A percentile compares a stretch with the other conserved stretches of the same genome.
phyloP scores from a whole-genome alignment of 1,140 invertebrate species.

The Leptinotarsa texana region DNA sequence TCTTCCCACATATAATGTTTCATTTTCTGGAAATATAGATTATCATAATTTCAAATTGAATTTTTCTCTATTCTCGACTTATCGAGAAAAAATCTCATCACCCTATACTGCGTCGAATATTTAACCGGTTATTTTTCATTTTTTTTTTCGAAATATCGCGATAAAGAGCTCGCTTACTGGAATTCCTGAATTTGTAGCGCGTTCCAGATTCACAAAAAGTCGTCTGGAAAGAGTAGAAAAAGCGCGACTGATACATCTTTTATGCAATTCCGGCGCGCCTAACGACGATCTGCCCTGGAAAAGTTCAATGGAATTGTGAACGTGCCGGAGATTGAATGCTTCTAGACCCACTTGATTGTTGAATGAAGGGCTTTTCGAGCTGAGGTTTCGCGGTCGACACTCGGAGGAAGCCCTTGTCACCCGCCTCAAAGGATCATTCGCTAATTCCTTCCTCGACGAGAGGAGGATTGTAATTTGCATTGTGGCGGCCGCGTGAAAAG shows the following conservation, averaged over 20 bases:
- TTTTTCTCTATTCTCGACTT: not conserved
- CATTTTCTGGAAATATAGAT: too few species aligned
- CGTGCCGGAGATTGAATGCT: constrained; percentile 10
- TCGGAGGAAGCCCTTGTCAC: not conserved
- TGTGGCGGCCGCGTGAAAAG: too few species aligned
- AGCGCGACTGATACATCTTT: constrained; percentile 10
- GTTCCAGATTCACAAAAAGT: constrained; percentile 18
- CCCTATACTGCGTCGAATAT: not conserved
- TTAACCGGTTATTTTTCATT: not conserved
- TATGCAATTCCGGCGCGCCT: not conserved
- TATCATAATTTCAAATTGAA: not conserved
- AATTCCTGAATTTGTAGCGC: not conserved
- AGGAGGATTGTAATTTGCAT: too few species aligned
- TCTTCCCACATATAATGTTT: too few species aligned
- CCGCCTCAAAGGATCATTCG: too few species aligned
- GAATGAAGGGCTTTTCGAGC: constrained; percentile 11
- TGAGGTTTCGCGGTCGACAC: constrained; percentile 2
- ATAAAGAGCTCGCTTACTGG: not conserved
- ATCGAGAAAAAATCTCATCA: not conserved
- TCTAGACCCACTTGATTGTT: constrained; percentile 13
- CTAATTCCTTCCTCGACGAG: too few species aligned
- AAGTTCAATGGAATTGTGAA: constrained; percentile 7
- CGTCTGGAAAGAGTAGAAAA: not conserved
- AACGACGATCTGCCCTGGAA: constrained; percentile 7
- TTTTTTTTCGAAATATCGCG: not conserved